Conservation (phyloP, 2,888 invertebrate species). For the Mythimna pallens region DNA sequence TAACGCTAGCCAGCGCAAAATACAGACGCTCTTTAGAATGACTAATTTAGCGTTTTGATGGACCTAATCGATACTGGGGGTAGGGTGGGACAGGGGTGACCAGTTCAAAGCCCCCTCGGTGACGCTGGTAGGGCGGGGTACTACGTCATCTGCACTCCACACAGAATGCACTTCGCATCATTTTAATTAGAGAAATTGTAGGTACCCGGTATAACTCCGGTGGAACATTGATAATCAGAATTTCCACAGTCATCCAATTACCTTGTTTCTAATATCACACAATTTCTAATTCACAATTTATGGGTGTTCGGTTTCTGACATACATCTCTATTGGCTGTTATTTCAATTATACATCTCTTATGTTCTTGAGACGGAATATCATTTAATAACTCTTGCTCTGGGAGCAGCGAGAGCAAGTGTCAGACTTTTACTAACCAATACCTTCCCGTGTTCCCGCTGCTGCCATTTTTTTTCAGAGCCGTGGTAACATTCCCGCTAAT, state of each 20-base stretch:
- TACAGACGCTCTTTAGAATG: constrained; percentile 8
- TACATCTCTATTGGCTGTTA: not conserved
- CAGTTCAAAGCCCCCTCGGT: not conserved
- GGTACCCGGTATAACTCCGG: not conserved
- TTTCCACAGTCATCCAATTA: too few relatives aligned
- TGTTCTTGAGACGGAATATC: too few relatives aligned
- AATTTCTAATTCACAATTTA: too few relatives aligned
- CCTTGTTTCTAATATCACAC: too few relatives aligned
- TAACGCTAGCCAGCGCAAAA: not conserved
- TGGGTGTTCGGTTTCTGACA: not conserved
- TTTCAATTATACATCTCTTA: not conserved
- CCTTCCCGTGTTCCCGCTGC: too few relatives aligned
- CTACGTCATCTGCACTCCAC: not conserved
- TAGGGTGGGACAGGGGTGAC: constrained; percentile 31
- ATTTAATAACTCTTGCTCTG: too few relatives aligned
- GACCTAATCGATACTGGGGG: constrained; percentile 33
- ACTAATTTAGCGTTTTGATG: constrained; percentile 12
- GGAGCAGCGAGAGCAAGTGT: too few relatives aligned
- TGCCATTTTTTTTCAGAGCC: too few relatives aligned
- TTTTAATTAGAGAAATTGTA: not conserved
- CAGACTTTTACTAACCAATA: too few relatives aligned
- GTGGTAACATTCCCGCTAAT: too few relatives aligned
- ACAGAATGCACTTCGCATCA: constrained; percentile 8
- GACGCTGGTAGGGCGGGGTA: constrained; percentile 19
- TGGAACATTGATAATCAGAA: not conserved